These are phyloP conservation scores for Amblyopsis rosae DNA, from an alignment of 2,113 vertebrate species.

Conservation along the genomic window DNA sequence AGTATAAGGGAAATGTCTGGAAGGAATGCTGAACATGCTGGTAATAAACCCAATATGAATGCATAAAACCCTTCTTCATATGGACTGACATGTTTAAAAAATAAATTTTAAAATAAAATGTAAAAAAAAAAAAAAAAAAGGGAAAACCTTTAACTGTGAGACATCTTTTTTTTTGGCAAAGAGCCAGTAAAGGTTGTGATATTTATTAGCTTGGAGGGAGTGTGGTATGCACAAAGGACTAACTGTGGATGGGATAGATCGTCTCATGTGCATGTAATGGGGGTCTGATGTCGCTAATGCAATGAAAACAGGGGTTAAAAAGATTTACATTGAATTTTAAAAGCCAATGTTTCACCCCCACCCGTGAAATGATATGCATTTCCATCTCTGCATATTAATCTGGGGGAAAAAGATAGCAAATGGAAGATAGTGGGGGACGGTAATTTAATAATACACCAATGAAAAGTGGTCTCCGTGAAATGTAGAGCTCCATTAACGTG, in stretches of 20 bases:
- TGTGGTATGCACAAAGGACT: conserved; percentile 62
- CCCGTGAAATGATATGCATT: conserved; percentile 58
- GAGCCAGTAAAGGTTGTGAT: conserved; percentile 40
- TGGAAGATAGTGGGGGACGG: conserved; percentile 36
- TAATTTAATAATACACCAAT: conserved; percentile 65
- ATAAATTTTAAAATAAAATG: conserved; percentile 8
- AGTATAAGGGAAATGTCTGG: conserved; percentile 11
- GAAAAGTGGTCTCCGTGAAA: conserved; percentile 47
- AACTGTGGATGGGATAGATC: conserved; percentile 63
- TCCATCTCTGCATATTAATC: conserved; percentile 38
- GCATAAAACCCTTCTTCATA: conserved; percentile 36
- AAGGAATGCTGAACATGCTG: conserved; percentile 14
- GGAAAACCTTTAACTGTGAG: conserved; percentile 1
- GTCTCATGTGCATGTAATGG: conserved; percentile 48
- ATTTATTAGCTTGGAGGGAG: conserved; percentile 61
- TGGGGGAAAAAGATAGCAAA: conserved; percentile 13
- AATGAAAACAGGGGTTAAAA: conserved; percentile 71
- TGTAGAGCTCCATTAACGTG: conserved; percentile 45
- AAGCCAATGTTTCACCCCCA: conserved; percentile 67
- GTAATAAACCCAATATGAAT: conserved; percentile 35
- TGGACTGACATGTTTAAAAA: conserved; percentile 8
- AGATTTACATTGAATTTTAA: conserved; percentile 72
- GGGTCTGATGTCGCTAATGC: conserved; percentile 66
- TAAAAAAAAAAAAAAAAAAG: conserved; percentile 26
- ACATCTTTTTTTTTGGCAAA: conserved; percentile 36